These are phyloP conservation scores for Gouania willdenowi DNA, from an alignment of 2,797 vertebrate species.

Conservation along the genomic window DNA sequence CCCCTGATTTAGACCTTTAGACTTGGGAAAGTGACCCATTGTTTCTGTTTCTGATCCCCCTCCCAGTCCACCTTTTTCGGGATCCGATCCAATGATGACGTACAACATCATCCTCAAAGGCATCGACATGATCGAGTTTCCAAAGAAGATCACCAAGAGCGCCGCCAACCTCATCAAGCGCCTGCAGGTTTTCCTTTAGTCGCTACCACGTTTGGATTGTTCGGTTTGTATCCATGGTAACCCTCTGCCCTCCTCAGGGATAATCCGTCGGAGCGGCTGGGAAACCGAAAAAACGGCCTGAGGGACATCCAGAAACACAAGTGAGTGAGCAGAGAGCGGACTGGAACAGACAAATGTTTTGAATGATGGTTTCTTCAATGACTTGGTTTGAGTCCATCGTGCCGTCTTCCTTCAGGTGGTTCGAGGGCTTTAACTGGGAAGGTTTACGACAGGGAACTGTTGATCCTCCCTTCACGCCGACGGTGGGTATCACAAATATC, in stretches of 20 bases:
- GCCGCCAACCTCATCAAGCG: constrained; percentile 92
- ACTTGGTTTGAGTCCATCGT: too few relatives aligned
- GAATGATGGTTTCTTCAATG: too few relatives aligned
- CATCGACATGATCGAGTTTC: constrained; percentile 95
- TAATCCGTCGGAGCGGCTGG: constrained; percentile 67
- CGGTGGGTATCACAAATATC: constrained; percentile 42
- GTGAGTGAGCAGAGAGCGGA: constrained; percentile 34
- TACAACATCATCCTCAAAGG: constrained; percentile 93
- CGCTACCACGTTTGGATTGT: too few relatives aligned
- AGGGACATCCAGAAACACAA: constrained; percentile 74
- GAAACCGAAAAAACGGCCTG: constrained; percentile 67
- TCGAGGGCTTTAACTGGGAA: constrained; percentile 70
- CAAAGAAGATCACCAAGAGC: constrained; percentile 95
- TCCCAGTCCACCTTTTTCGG: constrained; percentile 89
- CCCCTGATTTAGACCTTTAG: too few relatives aligned
- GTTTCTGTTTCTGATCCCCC: neutral
- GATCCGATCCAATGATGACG: constrained; percentile 92
- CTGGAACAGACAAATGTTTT: too few relatives aligned
- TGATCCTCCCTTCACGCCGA: constrained; percentile 49
- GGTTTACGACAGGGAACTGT: constrained; percentile 61
- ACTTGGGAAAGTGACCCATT: too few relatives aligned
- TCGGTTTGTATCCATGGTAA: neutral
- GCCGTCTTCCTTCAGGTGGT: constrained; percentile 49
- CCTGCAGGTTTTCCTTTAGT: constrained; percentile 79
- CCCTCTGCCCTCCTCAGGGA: constrained; percentile 37